Evolutionary conservation across 1,140 invertebrate species (phyloP).

Genomic region (Micrasema longulum): DNA sequence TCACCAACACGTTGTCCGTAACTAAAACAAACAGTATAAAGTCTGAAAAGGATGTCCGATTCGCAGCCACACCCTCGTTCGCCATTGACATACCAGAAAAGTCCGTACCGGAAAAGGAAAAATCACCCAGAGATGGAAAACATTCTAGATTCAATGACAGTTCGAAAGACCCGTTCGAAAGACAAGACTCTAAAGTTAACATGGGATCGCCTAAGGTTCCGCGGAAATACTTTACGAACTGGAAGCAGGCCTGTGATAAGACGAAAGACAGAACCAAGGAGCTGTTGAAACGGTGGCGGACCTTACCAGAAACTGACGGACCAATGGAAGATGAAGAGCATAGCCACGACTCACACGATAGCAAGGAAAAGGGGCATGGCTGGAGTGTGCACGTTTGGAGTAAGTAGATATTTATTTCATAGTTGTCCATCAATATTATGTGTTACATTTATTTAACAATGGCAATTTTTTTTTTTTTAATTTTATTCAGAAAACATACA

Average conservation of each 20-base stretch:
- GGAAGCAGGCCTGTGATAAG: conserved; percentile 77
- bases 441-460: no score
- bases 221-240: conserved; percentile 76
- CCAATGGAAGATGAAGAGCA: conserved; percentile 55
- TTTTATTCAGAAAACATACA: no score
- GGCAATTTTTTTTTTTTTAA: no score
- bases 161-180: conserved; percentile 41
- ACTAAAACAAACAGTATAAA: conserved; percentile 57
- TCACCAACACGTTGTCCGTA: conserved; percentile 26
- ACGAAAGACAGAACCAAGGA: conserved; percentile 78
- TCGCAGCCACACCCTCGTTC: conserved; percentile 24
- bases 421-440: no score
- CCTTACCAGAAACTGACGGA: conserved; percentile 70
- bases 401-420: no score
- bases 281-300: conserved; percentile 75
- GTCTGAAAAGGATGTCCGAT: conserved; percentile 58
- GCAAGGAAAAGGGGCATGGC: conserved; percentile 60
- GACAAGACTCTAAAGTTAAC: conserved; percentile 51
- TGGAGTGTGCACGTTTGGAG: conserved; percentile 82
- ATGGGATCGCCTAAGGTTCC: conserved; percentile 70
- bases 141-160: conserved; percentile 5
- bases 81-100: conserved; percentile 42
- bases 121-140: conserved; percentile 27
- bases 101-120: conserved; percentile 39
- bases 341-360: conserved; percentile 57